phyloP scores from a whole-genome alignment of 2,888 invertebrate species.

The Cryptus armator region DNA sequence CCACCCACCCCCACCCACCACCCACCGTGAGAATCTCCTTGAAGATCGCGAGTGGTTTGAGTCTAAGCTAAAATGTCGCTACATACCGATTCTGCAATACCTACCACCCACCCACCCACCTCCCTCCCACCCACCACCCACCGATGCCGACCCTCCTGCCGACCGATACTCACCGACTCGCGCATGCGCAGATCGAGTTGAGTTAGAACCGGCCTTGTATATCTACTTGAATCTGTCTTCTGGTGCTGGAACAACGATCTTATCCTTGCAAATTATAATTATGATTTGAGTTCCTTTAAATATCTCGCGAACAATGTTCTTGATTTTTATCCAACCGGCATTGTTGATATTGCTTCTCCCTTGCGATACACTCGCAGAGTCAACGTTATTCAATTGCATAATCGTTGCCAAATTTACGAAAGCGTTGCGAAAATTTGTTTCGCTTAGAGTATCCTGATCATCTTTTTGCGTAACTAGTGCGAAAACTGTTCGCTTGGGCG shows the following conservation, averaged over 20 bases:
- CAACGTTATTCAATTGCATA: constrained; percentile 12
- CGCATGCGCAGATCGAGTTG: too few species aligned
- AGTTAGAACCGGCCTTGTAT: too few species aligned
- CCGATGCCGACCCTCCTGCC: too few species aligned
- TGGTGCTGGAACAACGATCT: constrained; percentile 39
- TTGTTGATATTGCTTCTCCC: constrained; percentile 40
- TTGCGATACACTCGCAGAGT: constrained; percentile 39
- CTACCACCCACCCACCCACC: too few species aligned
- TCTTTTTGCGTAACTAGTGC: constrained; percentile 28
- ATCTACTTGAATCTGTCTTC: constrained; percentile 7
- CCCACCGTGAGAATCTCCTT: too few species aligned
- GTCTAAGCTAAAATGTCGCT: too few species aligned
- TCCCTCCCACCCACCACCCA: too few species aligned
- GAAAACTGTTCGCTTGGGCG: constrained; percentile 14
- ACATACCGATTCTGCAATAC: too few species aligned
- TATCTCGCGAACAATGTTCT: constrained; percentile 34
- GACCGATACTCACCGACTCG: too few species aligned
- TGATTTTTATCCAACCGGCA: constrained; percentile 39
- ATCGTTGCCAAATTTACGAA: constrained; percentile 31
- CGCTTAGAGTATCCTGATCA: neutral
- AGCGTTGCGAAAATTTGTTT: constrained; percentile 16
- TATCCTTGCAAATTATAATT: constrained; percentile 47
- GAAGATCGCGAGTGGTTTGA: too few species aligned
- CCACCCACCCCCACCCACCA: too few species aligned
- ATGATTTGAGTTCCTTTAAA: constrained; percentile 28